Evolutionary conservation across 64 coral and sea anemone species (phyloP).

Genomic region (Orbicella faveolata): DNA sequence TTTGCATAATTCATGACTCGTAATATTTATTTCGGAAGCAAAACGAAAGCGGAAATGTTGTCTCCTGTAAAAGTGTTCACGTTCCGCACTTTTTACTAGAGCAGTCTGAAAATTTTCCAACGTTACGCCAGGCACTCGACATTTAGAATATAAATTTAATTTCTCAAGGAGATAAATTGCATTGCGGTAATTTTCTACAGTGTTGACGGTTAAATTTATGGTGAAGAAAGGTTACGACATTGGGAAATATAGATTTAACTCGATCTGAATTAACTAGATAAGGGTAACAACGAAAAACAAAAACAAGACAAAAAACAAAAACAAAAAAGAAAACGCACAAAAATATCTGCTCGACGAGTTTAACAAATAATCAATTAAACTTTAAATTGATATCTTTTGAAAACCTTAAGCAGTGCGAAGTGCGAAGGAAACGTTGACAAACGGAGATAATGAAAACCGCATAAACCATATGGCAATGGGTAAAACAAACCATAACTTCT

Average conservation of each 20-base stretch:
- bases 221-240: background rate
- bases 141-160: background rate
- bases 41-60: background rate
- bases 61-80: background rate
- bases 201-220: background rate
- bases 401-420: background rate
- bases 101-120: no score
- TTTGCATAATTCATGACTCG: conserved; percentile 9
- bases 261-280: background rate
- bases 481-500: background rate
- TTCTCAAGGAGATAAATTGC: background rate
- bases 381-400: conserved; percentile 2
- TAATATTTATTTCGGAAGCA: background rate
- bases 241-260: background rate
- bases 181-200: background rate
- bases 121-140: no score
- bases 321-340: background rate
- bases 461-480: background rate
- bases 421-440: background rate
- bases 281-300: background rate
- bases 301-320: no score
- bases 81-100: background rate
- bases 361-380: background rate
- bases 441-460: conserved; percentile 4
- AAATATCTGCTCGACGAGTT: background rate